Evolutionary conservation across 2,113 vertebrate genomes (phyloP).

Genomic region (Lanius ludovicianus): DNA sequence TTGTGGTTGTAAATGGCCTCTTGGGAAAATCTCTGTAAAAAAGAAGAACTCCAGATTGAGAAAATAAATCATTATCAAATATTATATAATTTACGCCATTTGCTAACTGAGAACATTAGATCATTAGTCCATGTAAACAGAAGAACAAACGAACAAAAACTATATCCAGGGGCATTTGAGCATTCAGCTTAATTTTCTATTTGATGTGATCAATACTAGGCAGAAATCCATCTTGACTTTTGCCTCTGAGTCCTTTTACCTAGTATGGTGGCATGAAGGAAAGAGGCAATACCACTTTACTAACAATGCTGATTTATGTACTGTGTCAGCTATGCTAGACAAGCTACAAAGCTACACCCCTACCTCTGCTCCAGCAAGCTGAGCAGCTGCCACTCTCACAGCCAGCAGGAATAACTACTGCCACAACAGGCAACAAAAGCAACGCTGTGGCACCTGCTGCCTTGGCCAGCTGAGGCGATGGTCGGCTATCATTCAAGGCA

Average conservation of each 20-base stretch:
- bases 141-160: constrained; percentile 14
- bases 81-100: constrained; percentile 36
- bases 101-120: constrained; percentile 16
- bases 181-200: not conserved
- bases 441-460: constrained; percentile 38
- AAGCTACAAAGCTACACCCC: not conserved
- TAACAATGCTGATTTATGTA: not conserved
- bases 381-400: constrained; percentile 51
- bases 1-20: constrained; percentile 40
- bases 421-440: constrained; percentile 10
- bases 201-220: not conserved
- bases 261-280: not conserved
- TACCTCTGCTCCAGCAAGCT: not conserved
- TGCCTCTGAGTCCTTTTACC: not conserved
- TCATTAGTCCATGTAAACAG: constrained; percentile 26
- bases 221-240: not conserved
- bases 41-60: constrained; percentile 48
- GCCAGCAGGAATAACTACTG: not conserved
- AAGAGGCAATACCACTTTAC: not conserved
- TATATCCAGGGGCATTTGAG: not conserved
- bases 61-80: constrained; percentile 60
- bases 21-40: constrained; percentile 45
- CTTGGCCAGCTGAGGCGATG: not conserved
- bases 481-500: not conserved
- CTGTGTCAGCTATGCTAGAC: not conserved